Evolutionary conservation across 2,888 invertebrate species (phyloP).

Genomic region (Stramonita haemastoma): DNA sequence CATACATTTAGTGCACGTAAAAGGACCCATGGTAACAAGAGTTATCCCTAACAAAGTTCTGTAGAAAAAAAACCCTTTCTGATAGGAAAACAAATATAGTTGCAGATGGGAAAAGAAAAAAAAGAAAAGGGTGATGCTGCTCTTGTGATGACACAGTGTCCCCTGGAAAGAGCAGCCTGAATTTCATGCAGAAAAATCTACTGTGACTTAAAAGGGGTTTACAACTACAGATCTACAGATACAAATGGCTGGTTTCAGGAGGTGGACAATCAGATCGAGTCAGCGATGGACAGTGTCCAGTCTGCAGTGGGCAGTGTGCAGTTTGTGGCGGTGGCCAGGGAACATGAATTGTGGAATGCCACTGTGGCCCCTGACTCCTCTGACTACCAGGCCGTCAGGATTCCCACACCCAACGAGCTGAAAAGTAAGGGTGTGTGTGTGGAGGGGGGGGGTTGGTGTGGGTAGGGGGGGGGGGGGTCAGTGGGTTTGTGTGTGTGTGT

Average conservation of each 20-base stretch:
- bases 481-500: background rate
- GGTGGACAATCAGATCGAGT: conserved; percentile 57
- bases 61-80: too few species aligned
- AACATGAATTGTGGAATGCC: conserved; percentile 83
- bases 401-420: conserved; percentile 42
- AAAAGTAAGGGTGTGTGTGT: conserved; percentile 33
- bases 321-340: conserved; percentile 82
- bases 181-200: too few species aligned
- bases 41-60: too few species aligned
- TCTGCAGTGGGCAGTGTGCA: conserved; percentile 71
- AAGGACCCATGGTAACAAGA: too few species aligned
- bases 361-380: conserved; percentile 76
- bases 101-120: too few species aligned
- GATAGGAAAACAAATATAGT: too few species aligned
- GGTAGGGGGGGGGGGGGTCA: conserved; percentile 14
- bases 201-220: too few species aligned
- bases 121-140: too few species aligned
- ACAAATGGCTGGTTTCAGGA: conserved; percentile 53
- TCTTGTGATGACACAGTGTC: too few species aligned
- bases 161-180: too few species aligned
- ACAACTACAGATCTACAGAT: too few species aligned
- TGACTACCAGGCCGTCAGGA: conserved; percentile 60
- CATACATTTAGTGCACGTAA: too few species aligned
- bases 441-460: background rate
- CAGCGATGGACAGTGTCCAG: conserved; percentile 58